A percentile compares a stretch with the other conserved stretches of the same genome.
Conservation (phyloP, 2,888 invertebrate genomes). For the Andrena camellia region DNA sequence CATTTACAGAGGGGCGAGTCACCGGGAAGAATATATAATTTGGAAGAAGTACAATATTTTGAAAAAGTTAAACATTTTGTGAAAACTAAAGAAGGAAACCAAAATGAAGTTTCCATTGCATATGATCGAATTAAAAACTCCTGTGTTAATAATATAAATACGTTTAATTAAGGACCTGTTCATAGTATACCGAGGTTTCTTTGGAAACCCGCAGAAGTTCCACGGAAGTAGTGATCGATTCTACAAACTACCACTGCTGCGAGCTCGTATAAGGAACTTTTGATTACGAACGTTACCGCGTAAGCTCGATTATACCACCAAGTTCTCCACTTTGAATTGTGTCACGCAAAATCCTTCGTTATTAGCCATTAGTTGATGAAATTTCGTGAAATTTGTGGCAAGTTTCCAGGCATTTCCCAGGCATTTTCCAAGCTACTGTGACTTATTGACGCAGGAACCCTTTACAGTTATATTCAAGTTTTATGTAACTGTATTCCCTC, state of each 20-base stretch:
- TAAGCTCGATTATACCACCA: constrained; percentile 39
- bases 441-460: not conserved
- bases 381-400: constrained; percentile 9
- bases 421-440: not conserved
- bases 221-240: constrained; percentile 29
- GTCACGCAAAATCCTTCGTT: constrained; percentile 23
- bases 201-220: not conserved
- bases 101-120: too few relatives aligned
- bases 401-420: not conserved
- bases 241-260: constrained; percentile 10
- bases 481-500: not conserved
- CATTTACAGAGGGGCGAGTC: too few relatives aligned
- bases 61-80: too few relatives aligned
- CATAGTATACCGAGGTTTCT: too few relatives aligned
- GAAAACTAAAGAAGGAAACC: too few relatives aligned
- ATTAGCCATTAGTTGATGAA: constrained; percentile 18
- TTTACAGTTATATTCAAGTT: not conserved
- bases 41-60: too few relatives aligned
- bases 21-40: too few relatives aligned
- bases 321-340: constrained; percentile 9
- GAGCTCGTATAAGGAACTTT: constrained; percentile 23
- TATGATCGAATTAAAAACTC: too few relatives aligned
- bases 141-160: too few relatives aligned
- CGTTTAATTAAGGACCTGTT: too few relatives aligned
- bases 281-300: constrained; percentile 32